phyloP scores from a whole-genome alignment of 2,113 vertebrate genomes.

The Vanacampus margaritifer region DNA sequence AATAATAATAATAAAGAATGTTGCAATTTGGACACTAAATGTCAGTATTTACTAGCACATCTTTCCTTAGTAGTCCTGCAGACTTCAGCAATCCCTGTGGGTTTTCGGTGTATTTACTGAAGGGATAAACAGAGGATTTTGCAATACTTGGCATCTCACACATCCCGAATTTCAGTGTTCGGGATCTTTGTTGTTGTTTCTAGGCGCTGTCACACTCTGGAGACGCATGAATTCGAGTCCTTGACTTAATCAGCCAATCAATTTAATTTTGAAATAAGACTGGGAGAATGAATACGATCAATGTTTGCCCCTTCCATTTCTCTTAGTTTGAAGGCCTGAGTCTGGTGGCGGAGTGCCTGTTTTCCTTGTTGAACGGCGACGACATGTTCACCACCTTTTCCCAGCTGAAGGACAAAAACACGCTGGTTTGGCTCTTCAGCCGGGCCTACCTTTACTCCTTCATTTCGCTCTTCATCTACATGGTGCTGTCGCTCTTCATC shows the following conservation, averaged over 20 bases:
- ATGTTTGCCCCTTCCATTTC: not conserved
- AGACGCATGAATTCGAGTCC: too few relatives aligned
- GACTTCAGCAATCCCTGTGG: not conserved
- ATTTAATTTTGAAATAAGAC: too few relatives aligned
- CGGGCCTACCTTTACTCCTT: constrained; percentile 92
- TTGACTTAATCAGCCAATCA: too few relatives aligned
- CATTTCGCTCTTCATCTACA: constrained; percentile 97
- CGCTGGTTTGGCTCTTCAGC: constrained; percentile 91
- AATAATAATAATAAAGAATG: too few relatives aligned
- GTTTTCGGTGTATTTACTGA: too few relatives aligned
- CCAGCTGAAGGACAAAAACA: constrained; percentile 88
- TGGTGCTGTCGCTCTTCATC: constrained; percentile 98
- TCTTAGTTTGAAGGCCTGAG: constrained; percentile 90
- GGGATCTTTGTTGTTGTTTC: too few relatives aligned
- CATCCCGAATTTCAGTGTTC: too few relatives aligned
- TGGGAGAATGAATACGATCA: not conserved
- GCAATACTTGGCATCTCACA: too few relatives aligned
- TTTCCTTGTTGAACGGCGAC: constrained; percentile 95
- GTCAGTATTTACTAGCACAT: constrained; percentile 30
- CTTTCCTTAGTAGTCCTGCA: not conserved
- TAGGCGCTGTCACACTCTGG: not conserved
- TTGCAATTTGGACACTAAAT: constrained; percentile 39
- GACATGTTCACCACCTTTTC: constrained; percentile 99
- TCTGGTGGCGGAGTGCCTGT: constrained; percentile 90
- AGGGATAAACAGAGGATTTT: too few relatives aligned